A percentile compares a stretch with the other conserved stretches of the same genome.
Conservation (phyloP, 2,113 vertebrate species). For the Onychorhynchus coronatus region DNA sequence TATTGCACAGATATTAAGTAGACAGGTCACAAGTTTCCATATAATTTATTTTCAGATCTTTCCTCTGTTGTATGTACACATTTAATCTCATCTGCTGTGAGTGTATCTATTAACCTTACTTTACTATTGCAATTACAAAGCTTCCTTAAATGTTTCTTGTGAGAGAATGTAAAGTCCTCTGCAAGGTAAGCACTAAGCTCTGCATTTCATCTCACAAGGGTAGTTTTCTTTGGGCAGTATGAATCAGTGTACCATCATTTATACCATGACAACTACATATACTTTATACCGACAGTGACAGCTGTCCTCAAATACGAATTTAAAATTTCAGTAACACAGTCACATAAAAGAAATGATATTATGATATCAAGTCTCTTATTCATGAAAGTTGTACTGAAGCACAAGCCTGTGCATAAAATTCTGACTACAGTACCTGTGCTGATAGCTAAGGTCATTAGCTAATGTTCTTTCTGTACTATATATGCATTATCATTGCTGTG, state of each 20-base stretch:
- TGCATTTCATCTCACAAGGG: not conserved
- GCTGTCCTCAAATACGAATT: not conserved
- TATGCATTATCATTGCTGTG: not conserved
- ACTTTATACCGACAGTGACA: fast-evolving
- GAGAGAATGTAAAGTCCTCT: not conserved
- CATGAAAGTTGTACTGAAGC: not conserved
- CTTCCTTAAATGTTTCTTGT: not conserved
- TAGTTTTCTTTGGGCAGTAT: not conserved
- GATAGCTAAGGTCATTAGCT: not conserved
- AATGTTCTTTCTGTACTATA: not conserved
- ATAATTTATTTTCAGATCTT: not conserved
- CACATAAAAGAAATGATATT: not conserved
- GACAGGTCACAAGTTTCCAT: not conserved
- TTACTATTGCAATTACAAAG: not conserved
- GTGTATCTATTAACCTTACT: not conserved
- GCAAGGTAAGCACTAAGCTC: not conserved
- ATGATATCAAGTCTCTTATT: not conserved
- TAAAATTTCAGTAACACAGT: not conserved
- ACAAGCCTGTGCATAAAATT: not conserved
- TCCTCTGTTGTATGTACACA: not conserved
- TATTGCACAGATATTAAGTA: not conserved
- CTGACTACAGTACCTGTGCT: not conserved
- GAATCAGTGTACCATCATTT: not conserved
- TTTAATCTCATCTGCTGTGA: not conserved
- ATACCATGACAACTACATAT: not conserved